phyloP scores from a whole-genome alignment of 2,888 invertebrate species.

The Lepidochrysops patricia region DNA sequence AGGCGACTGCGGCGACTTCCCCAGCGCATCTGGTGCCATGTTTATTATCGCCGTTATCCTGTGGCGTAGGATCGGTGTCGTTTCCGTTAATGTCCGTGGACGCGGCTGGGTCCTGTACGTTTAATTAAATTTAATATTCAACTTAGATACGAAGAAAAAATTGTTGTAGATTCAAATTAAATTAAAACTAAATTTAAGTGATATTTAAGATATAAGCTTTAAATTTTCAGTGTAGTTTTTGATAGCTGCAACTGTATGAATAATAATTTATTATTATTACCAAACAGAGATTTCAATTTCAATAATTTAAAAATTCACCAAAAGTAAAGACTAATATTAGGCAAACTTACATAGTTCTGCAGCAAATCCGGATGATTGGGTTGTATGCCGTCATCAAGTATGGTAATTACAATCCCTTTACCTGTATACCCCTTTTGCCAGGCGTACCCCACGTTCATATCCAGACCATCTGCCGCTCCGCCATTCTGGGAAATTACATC shows the following conservation, averaged over 20 bases:
- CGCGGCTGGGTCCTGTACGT: slow-evolving; percentile 89
- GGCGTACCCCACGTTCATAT: slow-evolving; percentile 96
- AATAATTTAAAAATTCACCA: no score
- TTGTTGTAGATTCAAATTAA: not conserved
- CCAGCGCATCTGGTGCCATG: slow-evolving; percentile 99
- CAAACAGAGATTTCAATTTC: no score
- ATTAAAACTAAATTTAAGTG: no score
- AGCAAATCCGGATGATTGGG: slow-evolving; percentile 94
- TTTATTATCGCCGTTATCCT: slow-evolving; percentile 98
- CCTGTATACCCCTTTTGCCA: slow-evolving; percentile 98
- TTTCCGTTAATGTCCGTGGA: slow-evolving; percentile 98
- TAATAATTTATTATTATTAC: no score
- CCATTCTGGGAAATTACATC: slow-evolving; percentile 79
- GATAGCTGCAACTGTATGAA: no score
- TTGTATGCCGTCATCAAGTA: slow-evolving; percentile 97
- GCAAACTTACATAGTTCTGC: slow-evolving; percentile 91
- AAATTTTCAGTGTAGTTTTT: no score
- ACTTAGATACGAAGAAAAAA: slow-evolving; percentile 12
- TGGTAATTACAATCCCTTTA: slow-evolving; percentile 95
- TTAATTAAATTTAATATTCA: slow-evolving; percentile 32
- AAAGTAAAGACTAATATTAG: not conserved
- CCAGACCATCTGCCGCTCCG: slow-evolving; percentile 93
- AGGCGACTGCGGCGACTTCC: slow-evolving; percentile 97
- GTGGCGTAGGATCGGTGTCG: slow-evolving; percentile 97
- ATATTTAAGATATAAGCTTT: not conserved